Percentiles rank a stretch among this genome's conserved stretches.
phyloP scores from a whole-genome alignment of 2,888 invertebrate species.

The Ochlodes sylvanus region DNA sequence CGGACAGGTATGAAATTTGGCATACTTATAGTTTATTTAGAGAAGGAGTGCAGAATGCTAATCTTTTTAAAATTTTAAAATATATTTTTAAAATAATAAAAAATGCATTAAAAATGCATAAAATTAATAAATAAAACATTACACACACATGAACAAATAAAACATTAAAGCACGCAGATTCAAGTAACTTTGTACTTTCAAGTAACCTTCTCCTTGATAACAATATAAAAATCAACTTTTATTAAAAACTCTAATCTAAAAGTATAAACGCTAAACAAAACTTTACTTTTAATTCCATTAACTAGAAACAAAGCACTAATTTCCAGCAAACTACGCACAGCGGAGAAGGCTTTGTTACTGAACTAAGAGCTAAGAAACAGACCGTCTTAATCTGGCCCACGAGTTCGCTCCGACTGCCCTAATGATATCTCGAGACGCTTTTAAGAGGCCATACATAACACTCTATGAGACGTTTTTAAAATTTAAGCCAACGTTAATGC shows the following conservation, averaged over 20 bases:
- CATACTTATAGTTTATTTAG: too few species aligned
- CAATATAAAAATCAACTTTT: too few species aligned
- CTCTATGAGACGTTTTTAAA: slow-evolving; percentile 83
- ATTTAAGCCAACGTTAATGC: slow-evolving; percentile 83
- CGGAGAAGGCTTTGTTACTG: slow-evolving; percentile 43
- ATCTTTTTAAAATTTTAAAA: too few species aligned
- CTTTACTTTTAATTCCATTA: slow-evolving; percentile 37
- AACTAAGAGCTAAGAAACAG: slow-evolving; percentile 57
- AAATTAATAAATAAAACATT: too few species aligned
- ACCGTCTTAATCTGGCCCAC: slow-evolving; percentile 75
- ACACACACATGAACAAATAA: too few species aligned
- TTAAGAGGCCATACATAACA: slow-evolving; percentile 83
- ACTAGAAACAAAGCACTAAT: slow-evolving; percentile 41
- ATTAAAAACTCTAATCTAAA: slow-evolving; percentile 1
- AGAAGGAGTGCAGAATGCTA: too few species aligned
- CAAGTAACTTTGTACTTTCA: too few species aligned
- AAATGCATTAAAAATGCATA: too few species aligned
- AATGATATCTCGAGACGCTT: slow-evolving; percentile 82
- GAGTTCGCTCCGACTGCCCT: slow-evolving; percentile 70
- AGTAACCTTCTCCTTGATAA: too few species aligned
- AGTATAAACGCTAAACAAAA: slow-evolving; percentile 23
- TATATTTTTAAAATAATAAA: too few species aligned
- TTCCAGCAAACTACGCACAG: slow-evolving; percentile 45
- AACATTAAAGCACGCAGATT: too few species aligned
- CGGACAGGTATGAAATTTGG: too few species aligned